Evolutionary conservation across 2,113 vertebrate genomes (phyloP).

Genomic region (Melanotaenia duboulayi): DNA sequence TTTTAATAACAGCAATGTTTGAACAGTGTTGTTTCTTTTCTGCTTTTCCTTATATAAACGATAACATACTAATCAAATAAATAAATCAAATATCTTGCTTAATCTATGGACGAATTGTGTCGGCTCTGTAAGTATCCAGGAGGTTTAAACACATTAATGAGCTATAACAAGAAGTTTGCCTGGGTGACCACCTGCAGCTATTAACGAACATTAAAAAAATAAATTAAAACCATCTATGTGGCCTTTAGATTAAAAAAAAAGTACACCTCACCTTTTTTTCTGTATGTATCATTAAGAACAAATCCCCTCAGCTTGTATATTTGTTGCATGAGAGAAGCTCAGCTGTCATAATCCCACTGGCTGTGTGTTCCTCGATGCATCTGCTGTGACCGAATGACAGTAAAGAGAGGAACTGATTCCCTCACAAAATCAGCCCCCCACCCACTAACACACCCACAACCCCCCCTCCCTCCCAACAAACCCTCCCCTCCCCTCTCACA

Average conservation of each 20-base stretch:
- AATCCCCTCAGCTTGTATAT: conserved; percentile 31
- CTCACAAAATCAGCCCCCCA: conserved; percentile 42
- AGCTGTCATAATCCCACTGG: conserved; percentile 63
- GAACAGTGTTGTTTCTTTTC: not conserved
- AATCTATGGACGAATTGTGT: not conserved
- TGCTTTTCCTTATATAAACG: not conserved
- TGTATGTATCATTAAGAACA: conserved; percentile 26
- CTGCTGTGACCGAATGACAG: conserved; percentile 69
- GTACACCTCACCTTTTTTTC: conserved; percentile 58
- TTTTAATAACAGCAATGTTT: not conserved
- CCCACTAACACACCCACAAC: conserved; percentile 59
- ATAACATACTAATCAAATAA: not conserved
- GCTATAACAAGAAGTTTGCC: not conserved
- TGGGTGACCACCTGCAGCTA: conserved; percentile 8
- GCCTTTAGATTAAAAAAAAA: conserved; percentile 16
- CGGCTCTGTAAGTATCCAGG: not conserved
- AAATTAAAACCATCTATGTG: not conserved
- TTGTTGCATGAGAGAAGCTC: conserved; percentile 14
- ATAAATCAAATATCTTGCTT: too few relatives aligned
- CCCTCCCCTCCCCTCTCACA: conserved; percentile 76
- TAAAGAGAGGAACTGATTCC: conserved; percentile 47
- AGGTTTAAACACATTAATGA: not conserved
- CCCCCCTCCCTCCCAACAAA: conserved; percentile 43
- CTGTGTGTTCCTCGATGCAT: conserved; percentile 55
- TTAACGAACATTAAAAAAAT: not conserved